Percentiles rank a stretch among this genome's conserved stretches.
Conservation (phyloP, 1,140 invertebrate genomes). For the Heliconius hermathena region DNA sequence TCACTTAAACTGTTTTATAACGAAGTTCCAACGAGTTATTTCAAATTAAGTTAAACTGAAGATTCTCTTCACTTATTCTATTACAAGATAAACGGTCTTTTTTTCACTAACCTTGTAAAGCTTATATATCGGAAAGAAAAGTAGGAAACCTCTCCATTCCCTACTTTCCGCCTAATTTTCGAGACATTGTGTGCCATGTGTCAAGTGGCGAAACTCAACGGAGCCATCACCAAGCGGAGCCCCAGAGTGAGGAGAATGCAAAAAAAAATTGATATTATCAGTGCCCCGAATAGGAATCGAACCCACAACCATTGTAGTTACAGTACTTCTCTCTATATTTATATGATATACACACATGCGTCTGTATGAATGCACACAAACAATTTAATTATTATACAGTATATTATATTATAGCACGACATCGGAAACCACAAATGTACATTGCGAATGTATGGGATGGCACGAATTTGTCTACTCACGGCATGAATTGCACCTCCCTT, state of each 20-base stretch:
- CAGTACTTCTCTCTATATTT: too few species aligned
- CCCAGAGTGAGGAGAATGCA: too few species aligned
- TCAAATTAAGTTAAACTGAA: not conserved
- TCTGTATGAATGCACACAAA: not conserved
- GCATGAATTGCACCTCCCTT: slow-evolving; percentile 22
- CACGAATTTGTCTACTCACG: slow-evolving; percentile 26
- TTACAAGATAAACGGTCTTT: not conserved
- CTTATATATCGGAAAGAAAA: too few species aligned
- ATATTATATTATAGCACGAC: not conserved
- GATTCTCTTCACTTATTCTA: not conserved
- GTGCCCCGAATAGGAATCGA: too few species aligned
- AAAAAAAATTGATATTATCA: too few species aligned
- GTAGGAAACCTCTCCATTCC: too few species aligned
- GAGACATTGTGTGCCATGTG: too few species aligned
- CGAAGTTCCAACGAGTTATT: not conserved
- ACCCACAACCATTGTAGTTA: too few species aligned
- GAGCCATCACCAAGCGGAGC: too few species aligned
- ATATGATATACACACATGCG: not conserved
- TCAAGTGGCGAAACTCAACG: too few species aligned
- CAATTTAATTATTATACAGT: not conserved
- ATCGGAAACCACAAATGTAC: slow-evolving; percentile 43
- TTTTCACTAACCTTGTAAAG: too few species aligned
- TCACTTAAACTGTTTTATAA: not conserved
- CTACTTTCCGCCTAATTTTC: too few species aligned
- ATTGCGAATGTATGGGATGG: slow-evolving; percentile 35